Conservation (phyloP, 1,140 invertebrate species). For the Neodiprion fabricii region DNA sequence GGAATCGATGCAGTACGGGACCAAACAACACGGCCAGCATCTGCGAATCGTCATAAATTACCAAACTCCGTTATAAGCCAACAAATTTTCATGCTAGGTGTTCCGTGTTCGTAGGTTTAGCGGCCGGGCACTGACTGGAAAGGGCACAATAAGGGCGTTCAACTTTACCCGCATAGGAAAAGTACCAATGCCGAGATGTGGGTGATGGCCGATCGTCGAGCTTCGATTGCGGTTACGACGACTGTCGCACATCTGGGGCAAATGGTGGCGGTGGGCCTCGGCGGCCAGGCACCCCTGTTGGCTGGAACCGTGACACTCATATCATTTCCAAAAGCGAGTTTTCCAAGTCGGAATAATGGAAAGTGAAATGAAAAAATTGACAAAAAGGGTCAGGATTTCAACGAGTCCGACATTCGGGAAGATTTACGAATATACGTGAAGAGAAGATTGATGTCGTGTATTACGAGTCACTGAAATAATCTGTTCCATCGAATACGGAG, state of each 20-base stretch:
- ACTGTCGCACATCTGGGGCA: conserved; percentile 51
- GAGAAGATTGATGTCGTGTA: neutral
- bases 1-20: conserved; percentile 65
- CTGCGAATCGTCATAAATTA: conserved; percentile 46
- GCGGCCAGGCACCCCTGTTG: conserved; percentile 32
- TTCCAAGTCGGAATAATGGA: neutral
- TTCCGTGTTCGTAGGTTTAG: too few species aligned
- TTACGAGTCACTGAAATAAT: conserved; percentile 20
- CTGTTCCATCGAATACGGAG: conserved; percentile 25
- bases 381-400: too few species aligned
- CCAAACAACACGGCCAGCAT: conserved; percentile 62
- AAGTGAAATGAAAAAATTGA: neutral
- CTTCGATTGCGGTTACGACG: conserved; percentile 45
- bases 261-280: conserved; percentile 45
- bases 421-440: too few species aligned
- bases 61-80: neutral
- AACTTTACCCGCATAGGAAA: conserved; percentile 41
- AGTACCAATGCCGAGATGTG: conserved; percentile 48
- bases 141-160: neutral
- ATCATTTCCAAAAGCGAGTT: neutral
- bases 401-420: too few species aligned
- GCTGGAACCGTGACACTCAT: conserved; percentile 19
- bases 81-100: too few species aligned
- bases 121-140: too few species aligned
- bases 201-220: conserved; percentile 41